Conservation (phyloP, 2,888 invertebrate genomes). For the Acronicta aceris region DNA sequence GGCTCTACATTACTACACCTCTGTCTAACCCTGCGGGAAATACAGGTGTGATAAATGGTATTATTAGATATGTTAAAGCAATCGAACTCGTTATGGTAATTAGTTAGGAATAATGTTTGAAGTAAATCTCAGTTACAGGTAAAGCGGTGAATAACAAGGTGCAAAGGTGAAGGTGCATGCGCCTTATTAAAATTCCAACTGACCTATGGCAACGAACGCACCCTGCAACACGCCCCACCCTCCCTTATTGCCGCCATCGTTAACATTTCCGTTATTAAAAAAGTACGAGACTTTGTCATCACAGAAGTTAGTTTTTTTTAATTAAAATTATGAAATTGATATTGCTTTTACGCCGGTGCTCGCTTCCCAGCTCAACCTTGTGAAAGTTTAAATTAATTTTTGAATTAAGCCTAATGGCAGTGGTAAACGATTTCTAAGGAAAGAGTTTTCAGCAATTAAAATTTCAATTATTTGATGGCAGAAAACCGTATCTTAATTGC, state of each 20-base stretch:
- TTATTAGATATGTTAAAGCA: constrained; percentile 16
- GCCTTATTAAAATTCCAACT: constrained; percentile 68
- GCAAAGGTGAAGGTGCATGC: constrained; percentile 52
- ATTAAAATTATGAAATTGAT: constrained; percentile 90
- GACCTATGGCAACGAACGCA: constrained; percentile 58
- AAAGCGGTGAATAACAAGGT: constrained; percentile 51
- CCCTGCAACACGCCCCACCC: constrained; percentile 56
- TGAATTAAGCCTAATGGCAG: constrained; percentile 88
- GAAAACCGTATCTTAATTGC: constrained; percentile 79
- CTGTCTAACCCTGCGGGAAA: no score
- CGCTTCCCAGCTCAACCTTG: constrained; percentile 84
- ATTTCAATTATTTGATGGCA: constrained; percentile 82
- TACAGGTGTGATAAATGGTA: no score
- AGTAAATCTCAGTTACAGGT: constrained; percentile 44
- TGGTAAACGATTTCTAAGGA: constrained; percentile 86
- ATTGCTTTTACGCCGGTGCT: constrained; percentile 85
- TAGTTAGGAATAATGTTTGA: constrained; percentile 25
- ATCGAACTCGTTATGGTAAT: constrained; percentile 38
- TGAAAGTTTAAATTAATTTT: constrained; percentile 89
- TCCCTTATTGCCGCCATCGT: constrained; percentile 72
- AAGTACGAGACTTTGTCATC: constrained; percentile 89
- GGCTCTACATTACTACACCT: no score
- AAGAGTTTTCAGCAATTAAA: constrained; percentile 86
- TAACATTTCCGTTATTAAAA: constrained; percentile 89
- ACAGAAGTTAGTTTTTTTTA: constrained; percentile 88